Percentiles rank a stretch among this genome's conserved stretches.
These are phyloP conservation scores for Linepithema humile DNA, from an alignment of 1,140 invertebrate species.

Conservation along the genomic window DNA sequence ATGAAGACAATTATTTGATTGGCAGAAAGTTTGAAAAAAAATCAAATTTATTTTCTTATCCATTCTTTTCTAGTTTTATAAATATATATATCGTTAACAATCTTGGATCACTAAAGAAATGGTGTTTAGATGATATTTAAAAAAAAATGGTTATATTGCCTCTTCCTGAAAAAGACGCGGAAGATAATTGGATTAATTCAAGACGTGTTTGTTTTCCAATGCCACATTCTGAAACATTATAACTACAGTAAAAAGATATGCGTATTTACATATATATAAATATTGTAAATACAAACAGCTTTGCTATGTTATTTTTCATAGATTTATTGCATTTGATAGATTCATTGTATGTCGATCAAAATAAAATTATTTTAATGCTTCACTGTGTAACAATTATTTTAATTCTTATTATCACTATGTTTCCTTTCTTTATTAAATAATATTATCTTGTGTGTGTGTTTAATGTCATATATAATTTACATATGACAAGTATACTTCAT, in stretches of 20 bases:
- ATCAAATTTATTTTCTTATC: neutral
- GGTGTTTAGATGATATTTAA: slow-evolving; percentile 10
- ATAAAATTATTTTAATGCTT: neutral
- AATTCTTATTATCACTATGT: neutral
- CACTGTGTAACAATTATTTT: neutral
- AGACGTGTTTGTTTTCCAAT: neutral
- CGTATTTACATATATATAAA: no score
- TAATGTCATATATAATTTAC: no score
- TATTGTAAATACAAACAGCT: neutral
- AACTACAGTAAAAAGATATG: no score
- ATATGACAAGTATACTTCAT: no score
- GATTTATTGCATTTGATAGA: neutral
- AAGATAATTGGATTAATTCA: neutral
- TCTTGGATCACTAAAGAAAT: neutral
- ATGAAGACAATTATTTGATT: neutral
- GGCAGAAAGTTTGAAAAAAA: neutral
- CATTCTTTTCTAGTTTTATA: neutral
- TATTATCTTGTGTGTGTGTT: neutral
- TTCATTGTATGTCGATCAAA: neutral
- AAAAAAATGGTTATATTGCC: neutral
- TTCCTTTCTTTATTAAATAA: neutral
- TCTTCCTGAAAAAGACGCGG: neutral
- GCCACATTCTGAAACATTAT: neutral
- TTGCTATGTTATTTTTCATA: neutral
- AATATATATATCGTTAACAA: neutral